Evolutionary conservation across 35 echinoderm and acorn worm species (phyloP), one percentile per base, ranked within the genome.

Genomic region (Apostichopus japonicus): DNA sequence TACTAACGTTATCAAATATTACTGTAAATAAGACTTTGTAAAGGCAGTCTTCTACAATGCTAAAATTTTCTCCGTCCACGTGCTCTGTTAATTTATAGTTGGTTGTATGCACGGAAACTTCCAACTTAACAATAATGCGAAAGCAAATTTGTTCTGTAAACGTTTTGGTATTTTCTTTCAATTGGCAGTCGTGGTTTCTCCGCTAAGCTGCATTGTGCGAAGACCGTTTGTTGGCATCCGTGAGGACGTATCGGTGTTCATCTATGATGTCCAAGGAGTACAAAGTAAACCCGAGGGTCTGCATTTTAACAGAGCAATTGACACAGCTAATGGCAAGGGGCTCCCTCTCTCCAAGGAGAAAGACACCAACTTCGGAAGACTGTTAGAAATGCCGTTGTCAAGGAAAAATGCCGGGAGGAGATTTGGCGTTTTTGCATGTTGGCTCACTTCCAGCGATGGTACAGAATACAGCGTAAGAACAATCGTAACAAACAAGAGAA

Each of bases 351-450:
- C 56, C 15, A 87, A 87, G 7, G n/a, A 61, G 19, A 1, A n/a
- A 33, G 70, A 62, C 6, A 63, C 58, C 7, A 23, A 71, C 19
- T 61, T 61, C 15, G 86, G 86, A 10, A 62, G 58, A 87, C 4
- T 24, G 55, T 25, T 87, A 51, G 21, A 56, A 22, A 65, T 87
- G 25, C 86, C 86, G 7, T 63, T 87, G 19, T 22, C 86, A 19
- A 10, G 23, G 11, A 8, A 2, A 10, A 87, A 58, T 44, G 56
- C 21, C 7, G 84, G 84, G 57, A 13, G 11, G 21, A 11, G 84
- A 33, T 87, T 87, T 70, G 84, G 84, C 65, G 84, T 87, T 9
- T 63, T 87, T n/a, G 23, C 17, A 33, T 67, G 84, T 51, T n/a
- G 13, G 14, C 11, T 87, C 5, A 27, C 17, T 70, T 13, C 53